Percentiles rank a stretch among this genome's conserved stretches.
phyloP scores from a whole-genome alignment of 2,797 vertebrate species.

The Darevskia nairensis region DNA sequence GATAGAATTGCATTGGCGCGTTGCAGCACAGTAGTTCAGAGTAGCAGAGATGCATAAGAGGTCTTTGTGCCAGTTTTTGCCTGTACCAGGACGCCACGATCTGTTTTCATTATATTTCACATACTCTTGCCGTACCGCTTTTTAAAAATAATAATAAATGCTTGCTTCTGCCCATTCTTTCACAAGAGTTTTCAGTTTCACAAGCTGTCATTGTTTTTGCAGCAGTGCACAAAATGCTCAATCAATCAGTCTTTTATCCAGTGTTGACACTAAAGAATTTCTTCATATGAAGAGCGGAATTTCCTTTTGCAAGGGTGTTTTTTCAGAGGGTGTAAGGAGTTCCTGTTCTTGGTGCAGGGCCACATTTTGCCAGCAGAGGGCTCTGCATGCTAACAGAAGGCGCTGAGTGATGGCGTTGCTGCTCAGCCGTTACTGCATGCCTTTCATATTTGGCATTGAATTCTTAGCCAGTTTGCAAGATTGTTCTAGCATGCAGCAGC shows the following conservation, averaged over 20 bases:
- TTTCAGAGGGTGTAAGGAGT: background rate
- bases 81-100: background rate
- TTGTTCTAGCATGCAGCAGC: rapidly evolving
- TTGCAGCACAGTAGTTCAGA: background rate
- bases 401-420: background rate
- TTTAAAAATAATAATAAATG: background rate
- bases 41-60: background rate
- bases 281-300: rapidly evolving
- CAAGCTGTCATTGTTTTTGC: background rate
- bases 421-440: background rate
- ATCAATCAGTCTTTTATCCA: background rate
- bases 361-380: conserved; percentile 22
- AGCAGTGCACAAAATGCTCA: background rate
- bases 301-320: background rate
- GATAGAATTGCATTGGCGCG: background rate
- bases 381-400: background rate
- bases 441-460: background rate
- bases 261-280: background rate
- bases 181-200: background rate
- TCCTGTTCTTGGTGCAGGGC: background rate
- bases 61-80: too few relatives aligned
- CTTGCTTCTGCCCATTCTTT: background rate
- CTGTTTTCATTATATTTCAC: background rate
- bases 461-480: background rate
- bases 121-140: background rate